Conservation (phyloP, 92 coral and sea anemone species). For the Parazoanthus darwini region DNA sequence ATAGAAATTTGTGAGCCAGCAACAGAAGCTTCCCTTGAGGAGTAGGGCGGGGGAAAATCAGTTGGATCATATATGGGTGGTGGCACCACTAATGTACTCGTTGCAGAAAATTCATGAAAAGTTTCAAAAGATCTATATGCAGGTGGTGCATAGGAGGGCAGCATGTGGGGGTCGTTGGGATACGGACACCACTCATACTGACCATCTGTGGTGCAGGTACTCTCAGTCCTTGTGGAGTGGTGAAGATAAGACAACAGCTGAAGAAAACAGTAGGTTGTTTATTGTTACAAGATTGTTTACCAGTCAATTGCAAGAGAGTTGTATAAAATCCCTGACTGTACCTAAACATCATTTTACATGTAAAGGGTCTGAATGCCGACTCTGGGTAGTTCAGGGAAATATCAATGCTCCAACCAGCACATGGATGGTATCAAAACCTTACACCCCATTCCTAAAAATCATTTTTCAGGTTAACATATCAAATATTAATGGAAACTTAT, state of each 20-base stretch:
- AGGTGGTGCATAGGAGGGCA: conserved; percentile 97
- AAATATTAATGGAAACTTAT: too few relatives aligned
- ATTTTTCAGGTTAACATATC: too few relatives aligned
- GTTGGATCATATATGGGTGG: conserved; percentile 98
- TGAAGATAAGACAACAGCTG: conserved; percentile 65
- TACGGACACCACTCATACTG: conserved; percentile 87
- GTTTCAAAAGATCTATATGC: conserved; percentile 82
- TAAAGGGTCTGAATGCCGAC: too few relatives aligned
- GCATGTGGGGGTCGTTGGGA: conserved; percentile 72
- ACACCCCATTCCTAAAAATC: too few relatives aligned
- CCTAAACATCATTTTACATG: too few relatives aligned
- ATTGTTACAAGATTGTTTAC: not conserved
- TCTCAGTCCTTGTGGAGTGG: conserved; percentile 65
- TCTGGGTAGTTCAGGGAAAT: not conserved
- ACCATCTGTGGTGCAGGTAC: conserved; percentile 58
- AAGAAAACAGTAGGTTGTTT: not conserved
- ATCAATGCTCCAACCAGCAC: too few relatives aligned
- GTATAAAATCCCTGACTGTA: not conserved
- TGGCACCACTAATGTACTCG: conserved; percentile 76
- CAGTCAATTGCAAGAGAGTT: not conserved
- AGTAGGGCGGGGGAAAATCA: conserved; percentile 97
- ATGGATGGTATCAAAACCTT: too few relatives aligned
- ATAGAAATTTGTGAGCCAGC: conserved; percentile 72
- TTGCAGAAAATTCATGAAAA: conserved; percentile 75
- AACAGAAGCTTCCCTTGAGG: conserved; percentile 86